Evolutionary conservation across 2,888 invertebrate genomes (phyloP).

Genomic region (Falcaria lacertinaria): DNA sequence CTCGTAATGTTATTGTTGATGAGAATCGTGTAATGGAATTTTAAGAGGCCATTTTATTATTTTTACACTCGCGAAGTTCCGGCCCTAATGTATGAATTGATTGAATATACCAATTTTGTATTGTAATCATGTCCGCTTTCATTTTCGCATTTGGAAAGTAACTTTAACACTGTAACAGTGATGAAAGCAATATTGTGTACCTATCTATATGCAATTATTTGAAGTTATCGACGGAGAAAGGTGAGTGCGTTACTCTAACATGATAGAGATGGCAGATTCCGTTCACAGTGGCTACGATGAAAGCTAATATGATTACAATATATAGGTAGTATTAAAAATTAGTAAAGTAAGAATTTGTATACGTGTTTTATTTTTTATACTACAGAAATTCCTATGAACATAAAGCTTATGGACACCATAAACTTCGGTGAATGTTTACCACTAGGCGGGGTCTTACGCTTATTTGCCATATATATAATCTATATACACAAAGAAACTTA

Average conservation of each 20-base stretch:
- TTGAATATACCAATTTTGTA: slow-evolving; percentile 9
- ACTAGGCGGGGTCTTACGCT: too few species aligned
- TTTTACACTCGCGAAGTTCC: slow-evolving; percentile 10
- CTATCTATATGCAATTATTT: neutral
- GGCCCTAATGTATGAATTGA: slow-evolving; percentile 14
- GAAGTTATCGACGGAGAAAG: neutral
- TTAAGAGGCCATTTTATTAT: slow-evolving; percentile 43
- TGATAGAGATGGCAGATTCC: neutral
- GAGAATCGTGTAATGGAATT: slow-evolving; percentile 46
- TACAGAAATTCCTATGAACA: too few species aligned
- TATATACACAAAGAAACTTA: too few species aligned
- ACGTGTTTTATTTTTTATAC: too few species aligned
- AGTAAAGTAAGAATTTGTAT: too few species aligned
- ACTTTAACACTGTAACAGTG: neutral
- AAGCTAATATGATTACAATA: neutral
- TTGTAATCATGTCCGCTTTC: slow-evolving; percentile 2
- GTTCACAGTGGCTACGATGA: neutral
- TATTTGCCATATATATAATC: too few species aligned
- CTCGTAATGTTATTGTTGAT: slow-evolving; percentile 27
- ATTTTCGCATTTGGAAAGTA: neutral
- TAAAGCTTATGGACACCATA: too few species aligned
- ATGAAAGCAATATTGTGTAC: slow-evolving; percentile 1
- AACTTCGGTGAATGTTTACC: too few species aligned
- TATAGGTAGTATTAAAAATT: too few species aligned
- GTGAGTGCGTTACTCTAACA: neutral